phyloP scores from a whole-genome alignment of 2,797 vertebrate species.

The Sphenopsis melanotis region DNA sequence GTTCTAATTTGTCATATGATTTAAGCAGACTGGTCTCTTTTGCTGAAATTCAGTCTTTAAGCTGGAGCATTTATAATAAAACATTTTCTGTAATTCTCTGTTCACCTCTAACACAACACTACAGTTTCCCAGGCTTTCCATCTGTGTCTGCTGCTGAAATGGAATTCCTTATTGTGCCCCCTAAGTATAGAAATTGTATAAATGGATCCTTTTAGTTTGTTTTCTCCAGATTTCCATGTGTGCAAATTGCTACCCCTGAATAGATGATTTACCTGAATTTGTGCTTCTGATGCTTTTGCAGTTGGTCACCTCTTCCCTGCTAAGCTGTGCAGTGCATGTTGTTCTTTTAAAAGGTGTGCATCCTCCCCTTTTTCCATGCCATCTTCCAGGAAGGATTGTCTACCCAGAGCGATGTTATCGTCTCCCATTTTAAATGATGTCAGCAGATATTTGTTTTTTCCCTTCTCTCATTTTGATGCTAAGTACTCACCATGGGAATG shows the following conservation, averaged over 20 bases:
- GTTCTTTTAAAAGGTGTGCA: neutral
- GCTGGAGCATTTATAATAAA: neutral
- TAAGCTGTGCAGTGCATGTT: neutral
- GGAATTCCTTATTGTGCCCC: neutral
- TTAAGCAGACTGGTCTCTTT: neutral
- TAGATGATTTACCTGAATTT: neutral
- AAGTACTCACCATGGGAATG: neutral
- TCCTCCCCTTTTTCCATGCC: conserved; percentile 22
- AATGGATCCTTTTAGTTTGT: neutral
- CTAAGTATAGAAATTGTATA: neutral
- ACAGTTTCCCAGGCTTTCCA: neutral
- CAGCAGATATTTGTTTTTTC: conserved; percentile 39
- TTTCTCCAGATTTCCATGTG: neutral
- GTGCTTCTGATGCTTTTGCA: neutral
- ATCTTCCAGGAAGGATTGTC: conserved; percentile 1
- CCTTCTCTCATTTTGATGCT: neutral
- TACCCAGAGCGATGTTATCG: neutral
- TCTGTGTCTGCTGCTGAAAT: neutral
- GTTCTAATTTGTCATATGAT: neutral
- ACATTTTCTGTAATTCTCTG: neutral
- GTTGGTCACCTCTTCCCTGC: neutral
- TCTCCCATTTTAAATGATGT: neutral
- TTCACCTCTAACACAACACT: neutral
- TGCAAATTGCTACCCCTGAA: neutral
- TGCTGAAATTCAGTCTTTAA: neutral